Evolutionary conservation across 2,113 vertebrate species (phyloP).

Genomic region (Mus spicilegus): DNA sequence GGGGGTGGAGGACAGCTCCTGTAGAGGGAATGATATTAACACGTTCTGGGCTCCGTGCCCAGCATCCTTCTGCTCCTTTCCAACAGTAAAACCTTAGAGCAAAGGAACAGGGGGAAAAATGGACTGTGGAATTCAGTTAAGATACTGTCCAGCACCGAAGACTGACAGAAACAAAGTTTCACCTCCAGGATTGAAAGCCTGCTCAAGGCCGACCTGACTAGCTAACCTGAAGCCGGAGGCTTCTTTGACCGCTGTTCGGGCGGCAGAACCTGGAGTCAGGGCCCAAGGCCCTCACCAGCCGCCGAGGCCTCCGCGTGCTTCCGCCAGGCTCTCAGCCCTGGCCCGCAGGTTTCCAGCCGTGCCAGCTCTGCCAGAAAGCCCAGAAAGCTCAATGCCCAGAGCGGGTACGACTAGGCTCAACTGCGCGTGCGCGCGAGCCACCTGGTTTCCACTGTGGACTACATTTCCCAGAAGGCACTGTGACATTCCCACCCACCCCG

Average conservation of each 20-base stretch:
- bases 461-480: constrained; percentile 13
- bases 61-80: neutral
- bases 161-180: neutral
- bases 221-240: neutral
- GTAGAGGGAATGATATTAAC: too few relatives aligned
- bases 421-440: neutral
- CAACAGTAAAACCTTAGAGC: neutral
- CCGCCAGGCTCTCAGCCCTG: too few relatives aligned
- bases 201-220: neutral
- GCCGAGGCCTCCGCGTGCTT: neutral
- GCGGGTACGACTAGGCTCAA: accelerated
- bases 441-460: neutral
- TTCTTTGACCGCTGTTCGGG: neutral
- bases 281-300: neutral
- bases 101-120: neutral
- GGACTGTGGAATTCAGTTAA: neutral
- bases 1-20: neutral
- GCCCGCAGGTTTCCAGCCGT: accelerated
- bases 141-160: neutral
- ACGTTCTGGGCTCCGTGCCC: neutral
- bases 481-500: accelerated
- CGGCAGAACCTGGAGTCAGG: neutral
- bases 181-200: neutral
- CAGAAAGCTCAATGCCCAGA: neutral
- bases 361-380: accelerated